These are phyloP conservation scores for Anolis sagrei DNA, from an alignment of 2,113 vertebrate genomes.

Conservation along the genomic window DNA sequence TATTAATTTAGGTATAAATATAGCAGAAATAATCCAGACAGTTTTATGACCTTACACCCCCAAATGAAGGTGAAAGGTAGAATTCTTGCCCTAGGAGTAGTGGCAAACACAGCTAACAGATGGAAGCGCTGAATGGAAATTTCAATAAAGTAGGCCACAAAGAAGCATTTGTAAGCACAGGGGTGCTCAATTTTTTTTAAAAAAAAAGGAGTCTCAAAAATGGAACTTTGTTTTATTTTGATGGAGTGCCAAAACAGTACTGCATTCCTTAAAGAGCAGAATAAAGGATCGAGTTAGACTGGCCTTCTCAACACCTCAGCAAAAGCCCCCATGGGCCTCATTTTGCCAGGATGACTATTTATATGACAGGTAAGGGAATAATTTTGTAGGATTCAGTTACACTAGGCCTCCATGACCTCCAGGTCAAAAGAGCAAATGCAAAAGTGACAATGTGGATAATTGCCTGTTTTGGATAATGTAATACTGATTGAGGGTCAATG, in stretches of 20 bases:
- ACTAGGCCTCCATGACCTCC: slow-evolving; percentile 83
- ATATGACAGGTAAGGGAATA: slow-evolving; percentile 89
- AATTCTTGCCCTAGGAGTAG: slow-evolving; percentile 83
- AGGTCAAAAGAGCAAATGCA: slow-evolving; percentile 90
- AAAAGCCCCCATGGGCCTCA: slow-evolving; percentile 88
- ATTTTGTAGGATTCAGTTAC: slow-evolving; percentile 88
- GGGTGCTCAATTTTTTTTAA: slow-evolving; percentile 66
- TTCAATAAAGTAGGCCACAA: slow-evolving; percentile 86
- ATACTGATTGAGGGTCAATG: slow-evolving; percentile 92
- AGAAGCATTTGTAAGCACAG: slow-evolving; percentile 84
- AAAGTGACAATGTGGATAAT: slow-evolving; percentile 98
- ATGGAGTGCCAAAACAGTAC: slow-evolving; percentile 83
- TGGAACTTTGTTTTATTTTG: slow-evolving; percentile 87
- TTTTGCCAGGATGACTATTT: slow-evolving; percentile 88
- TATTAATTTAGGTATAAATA: slow-evolving; percentile 87
- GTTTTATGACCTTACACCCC: slow-evolving; percentile 85
- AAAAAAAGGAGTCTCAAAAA: slow-evolving; percentile 72
- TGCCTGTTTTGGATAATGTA: slow-evolving; percentile 92
- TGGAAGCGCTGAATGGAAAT: slow-evolving; percentile 86
- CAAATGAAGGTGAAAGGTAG: slow-evolving; percentile 82
- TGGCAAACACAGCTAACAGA: slow-evolving; percentile 84
- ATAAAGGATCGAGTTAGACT: slow-evolving; percentile 86
- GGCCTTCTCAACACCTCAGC: slow-evolving; percentile 82
- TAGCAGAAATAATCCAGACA: slow-evolving; percentile 86
- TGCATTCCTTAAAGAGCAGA: slow-evolving; percentile 83